Percentiles rank a stretch among this genome's conserved stretches.
phyloP scores from a whole-genome alignment of 1,140 invertebrate species.

The Holotrichia oblita region DNA sequence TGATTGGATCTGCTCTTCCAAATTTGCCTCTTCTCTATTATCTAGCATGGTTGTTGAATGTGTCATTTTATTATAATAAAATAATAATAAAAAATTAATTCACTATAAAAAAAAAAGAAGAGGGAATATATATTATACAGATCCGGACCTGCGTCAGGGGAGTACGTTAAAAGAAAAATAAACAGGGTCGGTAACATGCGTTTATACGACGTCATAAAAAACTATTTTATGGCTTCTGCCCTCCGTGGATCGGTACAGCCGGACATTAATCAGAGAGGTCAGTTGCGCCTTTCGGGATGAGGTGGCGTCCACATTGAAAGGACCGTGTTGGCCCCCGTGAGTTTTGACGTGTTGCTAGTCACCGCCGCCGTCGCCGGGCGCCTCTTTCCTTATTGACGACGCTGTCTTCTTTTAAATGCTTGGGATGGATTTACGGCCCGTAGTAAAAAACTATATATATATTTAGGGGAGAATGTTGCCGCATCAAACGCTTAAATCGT shows the following conservation, averaged over 20 bases:
- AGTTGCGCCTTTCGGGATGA: neutral
- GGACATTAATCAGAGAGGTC: constrained; percentile 36
- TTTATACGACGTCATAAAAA: constrained; percentile 34
- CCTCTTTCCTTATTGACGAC: constrained; percentile 4
- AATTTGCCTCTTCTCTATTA: no score
- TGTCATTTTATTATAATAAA: no score
- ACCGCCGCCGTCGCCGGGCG: neutral
- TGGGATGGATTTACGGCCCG: neutral
- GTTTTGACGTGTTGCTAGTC: constrained; percentile 14
- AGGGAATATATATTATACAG: neutral
- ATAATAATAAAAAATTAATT: no score
- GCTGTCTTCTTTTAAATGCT: constrained; percentile 1
- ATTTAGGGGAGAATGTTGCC: neutral
- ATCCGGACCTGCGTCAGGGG: neutral
- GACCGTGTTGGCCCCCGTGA: neutral
- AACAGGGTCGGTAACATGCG: constrained; percentile 23
- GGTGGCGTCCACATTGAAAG: neutral
- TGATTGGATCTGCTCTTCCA: no score
- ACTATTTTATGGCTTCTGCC: constrained; percentile 22
- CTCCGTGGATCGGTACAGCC: constrained; percentile 11
- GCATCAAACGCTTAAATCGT: neutral
- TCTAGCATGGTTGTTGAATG: no score
- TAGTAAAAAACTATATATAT: neutral
- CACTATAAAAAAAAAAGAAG: no score
- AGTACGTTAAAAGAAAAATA: constrained; percentile 28